A percentile compares a stretch with the other conserved stretches of the same genome.
These are phyloP conservation scores for Aviceda subcristata DNA, from an alignment of 2,113 vertebrate genomes.

Conservation along the genomic window DNA sequence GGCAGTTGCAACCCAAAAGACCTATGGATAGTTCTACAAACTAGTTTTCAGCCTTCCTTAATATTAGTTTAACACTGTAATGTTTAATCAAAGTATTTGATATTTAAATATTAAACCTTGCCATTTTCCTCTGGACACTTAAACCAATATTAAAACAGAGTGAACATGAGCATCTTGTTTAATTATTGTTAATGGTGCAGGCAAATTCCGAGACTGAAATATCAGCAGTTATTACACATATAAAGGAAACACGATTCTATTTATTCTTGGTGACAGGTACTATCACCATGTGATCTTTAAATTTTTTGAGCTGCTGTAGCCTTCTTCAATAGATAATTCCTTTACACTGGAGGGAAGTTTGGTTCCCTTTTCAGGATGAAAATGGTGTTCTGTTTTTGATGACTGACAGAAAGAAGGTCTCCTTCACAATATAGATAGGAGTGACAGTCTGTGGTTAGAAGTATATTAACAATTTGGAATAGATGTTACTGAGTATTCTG, in stretches of 20 bases:
- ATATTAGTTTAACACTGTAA: constrained; percentile 1
- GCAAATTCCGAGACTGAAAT: neutral
- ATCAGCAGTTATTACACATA: neutral
- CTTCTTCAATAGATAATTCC: neutral
- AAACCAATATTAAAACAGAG: constrained; percentile 27
- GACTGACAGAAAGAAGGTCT: neutral
- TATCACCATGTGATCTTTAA: neutral
- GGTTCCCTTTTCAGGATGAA: neutral
- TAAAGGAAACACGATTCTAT: neutral
- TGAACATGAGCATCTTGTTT: neutral
- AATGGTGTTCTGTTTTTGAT: neutral
- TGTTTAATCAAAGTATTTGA: constrained; percentile 35
- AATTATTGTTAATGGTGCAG: neutral
- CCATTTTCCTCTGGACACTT: neutral
- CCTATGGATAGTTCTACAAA: neutral
- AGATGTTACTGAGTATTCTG: neutral
- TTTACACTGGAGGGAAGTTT: neutral
- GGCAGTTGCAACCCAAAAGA: neutral
- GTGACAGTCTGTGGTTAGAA: neutral
- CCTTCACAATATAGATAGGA: neutral
- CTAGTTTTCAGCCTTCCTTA: neutral
- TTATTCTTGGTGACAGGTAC: neutral
- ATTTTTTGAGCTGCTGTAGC: neutral
- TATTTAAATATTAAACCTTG: constrained; percentile 48
- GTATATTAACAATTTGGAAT: neutral